A percentile compares a stretch with the other conserved stretches of the same genome.
phyloP scores from a whole-genome alignment of 2,797 vertebrate species.

The Sebastes iracundus region DNA sequence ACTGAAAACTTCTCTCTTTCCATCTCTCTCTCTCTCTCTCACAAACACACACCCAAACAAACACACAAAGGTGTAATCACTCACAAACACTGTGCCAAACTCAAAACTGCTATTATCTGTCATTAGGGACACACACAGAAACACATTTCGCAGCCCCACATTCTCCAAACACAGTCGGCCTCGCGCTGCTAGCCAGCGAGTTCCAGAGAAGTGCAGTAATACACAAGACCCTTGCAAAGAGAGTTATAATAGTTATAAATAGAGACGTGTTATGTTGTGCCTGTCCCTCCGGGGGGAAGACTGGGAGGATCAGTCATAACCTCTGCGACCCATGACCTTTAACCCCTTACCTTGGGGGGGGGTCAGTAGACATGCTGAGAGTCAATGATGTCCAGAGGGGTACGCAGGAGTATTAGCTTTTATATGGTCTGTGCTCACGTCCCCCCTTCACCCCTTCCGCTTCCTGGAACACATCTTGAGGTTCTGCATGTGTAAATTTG shows the following conservation, averaged over 20 bases:
- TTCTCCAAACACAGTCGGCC: slow-evolving; percentile 33
- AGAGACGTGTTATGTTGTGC: slow-evolving; percentile 49
- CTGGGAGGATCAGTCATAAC: slow-evolving; percentile 54
- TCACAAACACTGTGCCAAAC: slow-evolving; percentile 65
- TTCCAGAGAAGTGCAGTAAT: slow-evolving; percentile 30
- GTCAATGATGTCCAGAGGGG: slow-evolving; percentile 71
- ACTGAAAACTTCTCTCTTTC: slow-evolving; percentile 64
- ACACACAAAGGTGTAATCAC: slow-evolving; percentile 67
- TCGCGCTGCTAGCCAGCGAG: slow-evolving; percentile 1
- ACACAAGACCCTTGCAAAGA: slow-evolving; percentile 14
- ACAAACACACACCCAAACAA: slow-evolving; percentile 30
- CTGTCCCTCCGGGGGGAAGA: slow-evolving; percentile 39
- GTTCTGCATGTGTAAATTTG: slow-evolving; percentile 13
- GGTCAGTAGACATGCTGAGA: slow-evolving; percentile 56
- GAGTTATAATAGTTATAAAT: slow-evolving; percentile 56
- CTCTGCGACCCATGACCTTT: slow-evolving; percentile 54
- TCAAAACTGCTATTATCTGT: slow-evolving; percentile 74
- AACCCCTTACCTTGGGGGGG: slow-evolving; percentile 43
- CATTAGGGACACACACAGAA: slow-evolving; percentile 61
- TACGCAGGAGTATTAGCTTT: slow-evolving; percentile 37
- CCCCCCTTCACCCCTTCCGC: slow-evolving; percentile 13
- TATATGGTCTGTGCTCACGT: slow-evolving; percentile 28
- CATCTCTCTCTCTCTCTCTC: slow-evolving; percentile 14
- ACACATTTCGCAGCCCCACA: slow-evolving; percentile 34
- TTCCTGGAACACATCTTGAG: slow-evolving; percentile 55